Conservation (phyloP, 2,888 invertebrate species). For the Ochropleura leucogaster region DNA sequence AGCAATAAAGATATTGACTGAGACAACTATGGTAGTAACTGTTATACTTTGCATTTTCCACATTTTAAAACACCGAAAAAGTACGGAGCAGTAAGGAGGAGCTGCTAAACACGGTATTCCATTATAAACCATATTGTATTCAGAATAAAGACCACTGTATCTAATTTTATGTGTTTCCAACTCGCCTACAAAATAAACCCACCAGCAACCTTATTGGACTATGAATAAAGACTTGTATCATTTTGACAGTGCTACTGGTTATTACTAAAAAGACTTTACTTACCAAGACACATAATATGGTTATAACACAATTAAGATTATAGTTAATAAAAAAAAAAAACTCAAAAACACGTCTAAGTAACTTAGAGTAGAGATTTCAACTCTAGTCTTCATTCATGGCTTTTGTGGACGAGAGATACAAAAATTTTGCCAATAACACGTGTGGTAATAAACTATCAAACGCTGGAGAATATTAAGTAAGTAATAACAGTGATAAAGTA, state of each 20-base stretch:
- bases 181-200: neutral
- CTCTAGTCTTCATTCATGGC: too few relatives aligned
- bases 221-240: neutral
- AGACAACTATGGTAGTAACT: too few relatives aligned
- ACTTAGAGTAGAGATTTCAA: too few relatives aligned
- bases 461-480: too few relatives aligned
- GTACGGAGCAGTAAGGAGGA: neutral
- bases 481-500: too few relatives aligned
- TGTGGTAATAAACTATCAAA: too few relatives aligned
- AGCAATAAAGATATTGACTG: too few relatives aligned
- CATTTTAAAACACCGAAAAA: neutral
- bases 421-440: too few relatives aligned
- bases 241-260: neutral
- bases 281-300: neutral
- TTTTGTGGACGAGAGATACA: too few relatives aligned
- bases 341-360: too few relatives aligned
- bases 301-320: neutral
- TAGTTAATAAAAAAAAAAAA: too few relatives aligned
- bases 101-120: neutral
- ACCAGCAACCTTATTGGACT: neutral
- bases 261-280: neutral
- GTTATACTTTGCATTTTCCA: neutral
- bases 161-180: neutral
- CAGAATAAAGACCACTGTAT: neutral
- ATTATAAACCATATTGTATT: neutral